phyloP scores from a whole-genome alignment of 2,113 vertebrate species.

The Phylloscopus trochilus region DNA sequence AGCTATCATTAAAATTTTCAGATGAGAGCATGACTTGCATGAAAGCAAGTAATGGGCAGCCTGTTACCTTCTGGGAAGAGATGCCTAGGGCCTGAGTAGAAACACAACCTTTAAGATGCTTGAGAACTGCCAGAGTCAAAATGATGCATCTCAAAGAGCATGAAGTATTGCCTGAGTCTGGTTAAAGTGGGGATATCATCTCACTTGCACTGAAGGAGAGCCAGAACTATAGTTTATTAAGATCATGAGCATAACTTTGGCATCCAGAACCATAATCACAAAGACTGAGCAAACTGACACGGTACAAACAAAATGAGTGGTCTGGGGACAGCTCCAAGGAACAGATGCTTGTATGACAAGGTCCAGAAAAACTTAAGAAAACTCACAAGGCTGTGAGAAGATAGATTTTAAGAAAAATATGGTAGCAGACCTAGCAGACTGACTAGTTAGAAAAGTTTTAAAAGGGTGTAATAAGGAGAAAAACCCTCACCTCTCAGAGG shows the following conservation, averaged over 20 bases:
- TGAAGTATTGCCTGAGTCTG: not conserved
- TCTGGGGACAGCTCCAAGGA: not conserved
- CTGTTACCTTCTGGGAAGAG: not conserved
- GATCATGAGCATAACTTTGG: not conserved
- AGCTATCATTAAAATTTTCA: not conserved
- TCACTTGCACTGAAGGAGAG: not conserved
- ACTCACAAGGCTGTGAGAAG: not conserved
- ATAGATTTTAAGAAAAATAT: not conserved
- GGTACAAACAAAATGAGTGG: not conserved
- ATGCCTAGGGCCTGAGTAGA: not conserved
- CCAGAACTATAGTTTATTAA: not conserved
- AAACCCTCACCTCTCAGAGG: not conserved
- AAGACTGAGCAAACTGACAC: not conserved
- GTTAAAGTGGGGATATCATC: not conserved
- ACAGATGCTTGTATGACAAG: not conserved
- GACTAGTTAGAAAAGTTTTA: not conserved
- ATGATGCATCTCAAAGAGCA: not conserved
- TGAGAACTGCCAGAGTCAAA: not conserved
- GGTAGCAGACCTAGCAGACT: fast-evolving
- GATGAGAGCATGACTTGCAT: not conserved
- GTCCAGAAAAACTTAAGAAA: not conserved
- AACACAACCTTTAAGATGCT: not conserved
- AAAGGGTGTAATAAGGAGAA: not conserved
- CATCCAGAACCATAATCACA: not conserved
- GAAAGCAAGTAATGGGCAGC: not conserved